Percentiles rank a stretch among this genome's conserved stretches.
Conservation (phyloP, 2,113 vertebrate genomes). For the Lipotes vexillifer region DNA sequence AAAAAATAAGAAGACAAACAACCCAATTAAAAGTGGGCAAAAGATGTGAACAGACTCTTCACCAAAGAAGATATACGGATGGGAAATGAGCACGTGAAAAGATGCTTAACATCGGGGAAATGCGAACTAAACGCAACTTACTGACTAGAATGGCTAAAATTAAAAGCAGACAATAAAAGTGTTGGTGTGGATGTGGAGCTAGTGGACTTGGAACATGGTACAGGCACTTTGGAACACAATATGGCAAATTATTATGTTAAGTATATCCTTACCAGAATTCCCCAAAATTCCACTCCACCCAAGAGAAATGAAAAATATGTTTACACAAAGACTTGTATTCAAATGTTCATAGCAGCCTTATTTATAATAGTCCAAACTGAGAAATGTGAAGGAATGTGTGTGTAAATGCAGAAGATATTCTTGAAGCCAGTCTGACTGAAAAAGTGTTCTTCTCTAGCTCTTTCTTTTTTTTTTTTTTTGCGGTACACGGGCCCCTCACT, state of each 20-base stretch:
- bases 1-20: background rate
- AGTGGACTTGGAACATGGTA: background rate
- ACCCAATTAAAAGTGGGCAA: background rate
- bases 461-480: background rate
- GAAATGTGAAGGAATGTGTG: background rate
- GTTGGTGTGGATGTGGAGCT: background rate
- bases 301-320: background rate
- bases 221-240: background rate
- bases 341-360: background rate
- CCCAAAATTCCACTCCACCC: background rate
- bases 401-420: background rate
- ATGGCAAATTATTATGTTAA: background rate
- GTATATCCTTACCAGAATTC: background rate
- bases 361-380: background rate
- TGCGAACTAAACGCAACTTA: background rate
- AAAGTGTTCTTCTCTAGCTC: background rate
- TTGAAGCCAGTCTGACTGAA: background rate
- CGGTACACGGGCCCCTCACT: too few relatives aligned
- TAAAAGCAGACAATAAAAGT: background rate
- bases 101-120: background rate
- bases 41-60: background rate
- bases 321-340: background rate
- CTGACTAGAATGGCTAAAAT: background rate
- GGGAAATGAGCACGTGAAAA: background rate
- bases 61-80: background rate